These are phyloP conservation scores for Xiphophorus birchmanni DNA, from an alignment of 2,797 vertebrate species.

Conservation along the genomic window DNA sequence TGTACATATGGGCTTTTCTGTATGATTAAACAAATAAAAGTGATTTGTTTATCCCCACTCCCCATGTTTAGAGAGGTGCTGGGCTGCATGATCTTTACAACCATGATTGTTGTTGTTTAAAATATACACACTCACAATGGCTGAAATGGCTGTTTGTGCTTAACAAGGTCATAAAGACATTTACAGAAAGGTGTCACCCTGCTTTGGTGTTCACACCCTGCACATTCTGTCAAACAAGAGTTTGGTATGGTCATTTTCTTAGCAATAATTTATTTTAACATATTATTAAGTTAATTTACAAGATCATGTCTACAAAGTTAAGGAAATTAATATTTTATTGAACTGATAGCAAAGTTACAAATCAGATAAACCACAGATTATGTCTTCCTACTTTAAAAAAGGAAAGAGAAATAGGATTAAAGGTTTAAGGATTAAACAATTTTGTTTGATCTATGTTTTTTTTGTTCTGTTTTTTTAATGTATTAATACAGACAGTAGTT, in stretches of 20 bases:
- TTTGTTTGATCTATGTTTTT: neutral
- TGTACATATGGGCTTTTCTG: neutral
- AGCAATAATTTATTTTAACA: neutral
- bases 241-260: conserved; percentile 1
- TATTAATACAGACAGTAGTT: neutral
- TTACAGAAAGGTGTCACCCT: conserved; percentile 35
- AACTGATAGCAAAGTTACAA: neutral
- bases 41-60: conserved; percentile 14
- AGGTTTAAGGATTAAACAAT: neutral
- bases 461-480: neutral
- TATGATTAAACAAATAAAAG: neutral
- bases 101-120: conserved; percentile 42
- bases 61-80: conserved; percentile 34
- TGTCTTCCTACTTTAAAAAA: neutral
- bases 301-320: neutral
- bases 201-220: conserved; percentile 25
- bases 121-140: conserved; percentile 33
- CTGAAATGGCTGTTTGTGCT: conserved; percentile 50
- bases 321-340: neutral
- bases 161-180: conserved; percentile 57
- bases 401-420: neutral
- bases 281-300: neutral
- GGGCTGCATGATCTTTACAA: conserved; percentile 35
- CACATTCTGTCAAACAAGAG: conserved; percentile 21
- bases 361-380: neutral